These are phyloP conservation scores for Dolichallabes microphthalmus DNA, from an alignment of 2,113 vertebrate species.

Conservation along the genomic window DNA sequence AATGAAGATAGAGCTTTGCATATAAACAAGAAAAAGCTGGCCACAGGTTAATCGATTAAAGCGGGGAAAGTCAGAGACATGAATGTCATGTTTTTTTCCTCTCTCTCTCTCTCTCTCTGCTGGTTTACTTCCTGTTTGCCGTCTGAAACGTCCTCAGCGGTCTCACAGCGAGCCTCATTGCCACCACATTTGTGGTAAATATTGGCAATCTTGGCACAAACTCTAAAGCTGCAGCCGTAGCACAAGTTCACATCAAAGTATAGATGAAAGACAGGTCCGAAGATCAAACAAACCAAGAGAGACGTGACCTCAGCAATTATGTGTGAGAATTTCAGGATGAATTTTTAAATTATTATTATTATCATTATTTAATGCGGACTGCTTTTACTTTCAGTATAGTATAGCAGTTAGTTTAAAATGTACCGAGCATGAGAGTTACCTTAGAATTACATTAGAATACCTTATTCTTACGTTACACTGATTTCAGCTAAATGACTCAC, in stretches of 20 bases:
- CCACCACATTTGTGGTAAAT: background rate
- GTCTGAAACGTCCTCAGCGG: background rate
- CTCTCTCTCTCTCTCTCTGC: too few relatives aligned
- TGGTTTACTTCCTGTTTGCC: background rate
- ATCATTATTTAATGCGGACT: background rate
- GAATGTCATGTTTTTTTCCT: background rate
- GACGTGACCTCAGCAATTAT: background rate
- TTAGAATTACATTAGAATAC: too few relatives aligned
- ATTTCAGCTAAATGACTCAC: constrained; percentile 17
- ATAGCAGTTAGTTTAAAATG: background rate
- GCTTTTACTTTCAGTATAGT: background rate
- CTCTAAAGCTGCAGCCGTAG: background rate
- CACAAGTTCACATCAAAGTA: background rate
- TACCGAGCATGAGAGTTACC: background rate
- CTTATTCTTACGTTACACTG: background rate
- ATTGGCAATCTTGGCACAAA: background rate
- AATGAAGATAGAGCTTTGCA: background rate
- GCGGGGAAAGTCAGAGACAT: background rate
- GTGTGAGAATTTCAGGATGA: background rate
- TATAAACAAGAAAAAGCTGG: background rate
- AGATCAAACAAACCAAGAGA: background rate
- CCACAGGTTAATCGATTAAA: background rate
- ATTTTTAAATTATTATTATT: background rate
- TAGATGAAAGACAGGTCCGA: background rate
- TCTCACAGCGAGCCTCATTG: background rate